Percentiles rank a stretch among this genome's conserved stretches.
Evolutionary conservation across 2,888 invertebrate genomes (phyloP).

Genomic region (Panzeria rudis): DNA sequence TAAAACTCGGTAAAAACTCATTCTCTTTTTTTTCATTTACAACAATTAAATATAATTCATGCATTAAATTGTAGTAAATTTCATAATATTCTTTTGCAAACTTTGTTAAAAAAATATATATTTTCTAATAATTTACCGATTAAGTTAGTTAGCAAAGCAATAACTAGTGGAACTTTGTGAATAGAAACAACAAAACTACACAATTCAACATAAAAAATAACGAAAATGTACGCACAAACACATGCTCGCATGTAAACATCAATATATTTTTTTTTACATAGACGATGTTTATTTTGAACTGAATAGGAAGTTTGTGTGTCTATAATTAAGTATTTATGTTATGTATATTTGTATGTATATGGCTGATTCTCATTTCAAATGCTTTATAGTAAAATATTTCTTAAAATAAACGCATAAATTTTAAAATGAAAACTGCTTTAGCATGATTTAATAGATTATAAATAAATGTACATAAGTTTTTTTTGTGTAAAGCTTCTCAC

Average conservation of each 20-base stretch:
- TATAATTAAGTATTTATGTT: background rate
- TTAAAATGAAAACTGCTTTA: no score
- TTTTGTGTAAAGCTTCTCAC: no score
- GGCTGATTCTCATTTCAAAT: no score
- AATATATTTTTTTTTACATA: background rate
- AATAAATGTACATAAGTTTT: no score
- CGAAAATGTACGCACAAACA: background rate
- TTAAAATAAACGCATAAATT: no score
- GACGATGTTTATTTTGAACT: constrained; percentile 16
- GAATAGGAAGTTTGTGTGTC: constrained; percentile 39
- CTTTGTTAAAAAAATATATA: background rate
- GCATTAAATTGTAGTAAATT: constrained; percentile 19
- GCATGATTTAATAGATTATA: no score
- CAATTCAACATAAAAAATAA: constrained; percentile 5
- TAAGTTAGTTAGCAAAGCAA: background rate
- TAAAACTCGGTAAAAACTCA: background rate
- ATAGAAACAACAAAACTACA: constrained; percentile 4
- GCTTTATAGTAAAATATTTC: no score
- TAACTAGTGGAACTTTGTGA: background rate
- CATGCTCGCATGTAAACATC: background rate
- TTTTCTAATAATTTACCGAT: constrained; percentile 7
- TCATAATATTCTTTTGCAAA: background rate
- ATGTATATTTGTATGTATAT: no score
- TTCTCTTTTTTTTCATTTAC: background rate
- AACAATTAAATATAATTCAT: constrained; percentile 1